Base-by-base conservation (phyloP, 2,113 vertebrate genomes). In the Burhinus oedicnemus region DNA sequence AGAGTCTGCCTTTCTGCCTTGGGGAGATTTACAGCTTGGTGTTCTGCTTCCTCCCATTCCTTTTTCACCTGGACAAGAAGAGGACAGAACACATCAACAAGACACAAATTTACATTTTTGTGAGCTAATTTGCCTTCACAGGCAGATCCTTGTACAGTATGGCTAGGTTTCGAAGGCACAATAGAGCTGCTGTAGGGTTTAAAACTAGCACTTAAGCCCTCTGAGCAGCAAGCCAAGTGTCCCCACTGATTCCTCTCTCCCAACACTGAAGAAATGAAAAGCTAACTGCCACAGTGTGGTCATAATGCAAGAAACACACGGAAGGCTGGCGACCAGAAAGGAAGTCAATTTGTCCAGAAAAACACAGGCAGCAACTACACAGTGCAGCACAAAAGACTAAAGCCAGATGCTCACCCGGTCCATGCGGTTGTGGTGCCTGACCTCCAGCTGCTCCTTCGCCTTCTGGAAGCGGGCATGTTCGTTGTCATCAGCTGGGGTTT, bases 21-120 rank as follows among this genome's bases (percentile, higher is more conserved):
- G 66, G 99, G 99, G 70, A 99, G 98, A 96, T 99, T 99, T 95
- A 99, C 99, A 3, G 99, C 99, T 97, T 99, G 99, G 88, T 98
- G 98, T 68, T 99, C 99, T 12, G 99, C 99, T 89, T 99, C 99
- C 93, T 99, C 99, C 99, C 99, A 99, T 83, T 99, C 99, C 92
- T 99, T 99, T 95, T 99, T 99, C 66, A 99, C 99, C 99, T 99
- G 87, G 51, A 90, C 25, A 93, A 74, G 51, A 25, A 87, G 40
- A 95, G 42, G 55, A 93, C 32, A 61, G 44, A 47, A 79, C 12
- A 30, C 11, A 27, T 51, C 61, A 91, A 68, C 40, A 72, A 15
- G n/a, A 58, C 7, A 19, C 17, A 68, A 29, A 69, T 18, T 26
- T 13, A 62, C 0, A 1, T 12, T 19, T 85, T 70, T 14, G 38